A percentile compares a stretch with the other conserved stretches of the same genome.
Evolutionary conservation across 2,888 invertebrate genomes (phyloP).

Genomic region (Eilema depressum): DNA sequence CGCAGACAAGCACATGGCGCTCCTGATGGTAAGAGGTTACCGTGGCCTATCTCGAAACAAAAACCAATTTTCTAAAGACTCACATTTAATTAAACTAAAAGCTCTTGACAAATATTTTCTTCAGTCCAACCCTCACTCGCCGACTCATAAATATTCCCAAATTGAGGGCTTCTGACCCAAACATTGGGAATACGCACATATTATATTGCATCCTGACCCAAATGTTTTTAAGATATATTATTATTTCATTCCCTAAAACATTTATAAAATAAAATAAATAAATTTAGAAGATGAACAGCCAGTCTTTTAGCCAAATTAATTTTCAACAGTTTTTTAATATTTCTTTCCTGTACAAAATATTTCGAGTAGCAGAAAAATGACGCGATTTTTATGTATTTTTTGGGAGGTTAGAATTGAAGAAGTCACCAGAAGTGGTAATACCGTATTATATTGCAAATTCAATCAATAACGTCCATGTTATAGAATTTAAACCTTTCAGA

Average conservation of each 20-base stretch:
- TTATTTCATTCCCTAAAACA: neutral
- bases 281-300: no score
- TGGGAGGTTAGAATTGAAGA: neutral
- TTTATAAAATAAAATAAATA: neutral
- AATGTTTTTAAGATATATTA: neutral
- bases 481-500: no score
- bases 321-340: neutral
- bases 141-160: slow-evolving; percentile 1
- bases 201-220: slow-evolving; percentile 1
- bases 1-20: no score
- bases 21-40: no score
- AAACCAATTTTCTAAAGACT: neutral
- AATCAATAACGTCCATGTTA: no score
- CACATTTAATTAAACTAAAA: neutral
- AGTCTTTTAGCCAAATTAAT: neutral
- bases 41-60: neutral
- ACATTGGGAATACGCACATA: neutral
- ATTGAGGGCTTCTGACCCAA: slow-evolving; percentile 2
- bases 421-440: no score
- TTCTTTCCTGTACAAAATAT: neutral
- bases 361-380: neutral
- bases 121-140: neutral
- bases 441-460: no score
- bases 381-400: neutral
- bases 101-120: slow-evolving; percentile 4